Conservation (phyloP, 2,113 vertebrate species). For the Protobothrops mucrosquamatus region DNA sequence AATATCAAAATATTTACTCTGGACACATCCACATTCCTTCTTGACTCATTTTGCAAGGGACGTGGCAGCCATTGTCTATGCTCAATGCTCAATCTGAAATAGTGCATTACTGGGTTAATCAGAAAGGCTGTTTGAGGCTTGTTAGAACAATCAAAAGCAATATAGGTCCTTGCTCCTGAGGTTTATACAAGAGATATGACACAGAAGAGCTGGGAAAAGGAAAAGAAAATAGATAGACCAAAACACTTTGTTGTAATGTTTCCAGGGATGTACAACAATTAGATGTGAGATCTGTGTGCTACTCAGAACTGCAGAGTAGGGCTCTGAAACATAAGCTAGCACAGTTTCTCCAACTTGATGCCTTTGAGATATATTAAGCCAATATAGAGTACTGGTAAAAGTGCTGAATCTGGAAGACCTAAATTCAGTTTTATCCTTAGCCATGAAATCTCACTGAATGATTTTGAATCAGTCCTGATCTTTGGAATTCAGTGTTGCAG, state of each 20-base stretch:
- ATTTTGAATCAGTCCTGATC: background rate
- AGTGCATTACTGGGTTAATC: background rate
- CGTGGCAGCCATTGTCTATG: background rate
- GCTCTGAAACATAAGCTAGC: background rate
- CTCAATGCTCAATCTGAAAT: too few relatives aligned
- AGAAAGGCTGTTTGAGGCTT: background rate
- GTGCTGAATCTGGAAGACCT: background rate
- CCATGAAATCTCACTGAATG: too few relatives aligned
- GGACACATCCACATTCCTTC: background rate
- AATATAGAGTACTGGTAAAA: background rate
- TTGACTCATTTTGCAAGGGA: background rate
- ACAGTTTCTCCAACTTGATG: background rate
- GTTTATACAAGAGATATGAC: background rate
- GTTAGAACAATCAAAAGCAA: background rate
- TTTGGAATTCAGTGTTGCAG: too few relatives aligned
- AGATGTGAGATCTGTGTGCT: background rate
- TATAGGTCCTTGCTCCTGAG: background rate
- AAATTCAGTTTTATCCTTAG: background rate
- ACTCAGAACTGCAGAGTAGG: background rate
- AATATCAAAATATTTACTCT: too few relatives aligned
- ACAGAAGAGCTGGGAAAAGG: background rate
- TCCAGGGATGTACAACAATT: background rate
- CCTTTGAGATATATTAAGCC: background rate
- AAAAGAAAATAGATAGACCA: background rate
- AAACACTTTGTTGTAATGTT: background rate